Base-by-base conservation (phyloP, 1,140 invertebrate species). In the Argopecten irradians region DNA sequence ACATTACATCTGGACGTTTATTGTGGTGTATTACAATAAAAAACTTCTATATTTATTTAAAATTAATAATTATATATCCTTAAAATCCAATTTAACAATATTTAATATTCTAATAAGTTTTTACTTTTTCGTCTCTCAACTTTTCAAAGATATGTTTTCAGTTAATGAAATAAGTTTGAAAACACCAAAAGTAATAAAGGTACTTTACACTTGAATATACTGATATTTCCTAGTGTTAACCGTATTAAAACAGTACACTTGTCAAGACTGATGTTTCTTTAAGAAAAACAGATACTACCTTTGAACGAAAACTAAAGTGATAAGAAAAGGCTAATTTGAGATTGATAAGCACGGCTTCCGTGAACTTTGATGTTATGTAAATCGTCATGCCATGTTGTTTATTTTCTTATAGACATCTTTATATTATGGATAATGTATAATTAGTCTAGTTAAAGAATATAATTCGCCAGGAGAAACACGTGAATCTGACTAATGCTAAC, bases 371-470 rank as follows among this genome's bases (percentile, higher is more conserved):
- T 28, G 55, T 71, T 71, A 71, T 71, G 55, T 71, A 71, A 71
- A 71, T 71, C 55, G 22, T 5, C 0, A 28, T 71, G n/a, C 11
- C 55, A 71, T 71, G 22, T 71, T 71, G 55, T 71, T 71, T 71
- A 71, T 71, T 71, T 71, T 71, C n/a, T 28, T 71, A 71, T 28
- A 71, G 55, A 28, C 55, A 71, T 71, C 1, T 71, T 71, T 71
- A 71, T 16, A n/a, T 16, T 28, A 71, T 28, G 55, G 14, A 71
- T 71, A 28, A 71, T 71, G 55, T 7, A 71, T 71, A 71, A 71
- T 71, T 71, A 71, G 55, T 71, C 55, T 71, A 71, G 55, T 71
- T 71, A 71, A 28, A 71, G 55, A 28, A n/a, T 16, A 71, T 71
- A n/a, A 28, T 28, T 71, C 22, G 22, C n/a, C 5, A 28, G 3